Base-by-base conservation (phyloP, 2,797 vertebrate genomes). In the Danio choprae region DNA sequence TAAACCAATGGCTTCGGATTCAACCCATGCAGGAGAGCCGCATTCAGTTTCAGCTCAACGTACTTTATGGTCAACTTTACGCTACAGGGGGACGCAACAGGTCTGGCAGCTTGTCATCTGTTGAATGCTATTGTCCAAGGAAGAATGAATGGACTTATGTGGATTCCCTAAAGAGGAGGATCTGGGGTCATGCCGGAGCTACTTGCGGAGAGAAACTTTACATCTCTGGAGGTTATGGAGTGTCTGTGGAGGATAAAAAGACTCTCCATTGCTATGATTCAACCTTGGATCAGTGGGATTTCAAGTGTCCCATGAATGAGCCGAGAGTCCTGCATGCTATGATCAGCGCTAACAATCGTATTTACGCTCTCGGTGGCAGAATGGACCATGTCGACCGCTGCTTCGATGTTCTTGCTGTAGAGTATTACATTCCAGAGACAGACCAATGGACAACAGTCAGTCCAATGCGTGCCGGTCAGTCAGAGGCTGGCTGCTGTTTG, bases 341-440 rank as follows among this genome's bases (percentile, higher is more conserved):
- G 98, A 95, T 97, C 44, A 92, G 94, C 0, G 87, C 93, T 0
- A 87, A 82, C 0, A 82, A 91, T 8, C 92, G 95, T 11, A 90
- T 99, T 22, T 99, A 99, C 0, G 95, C 95, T 0, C 90, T 99
- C 1, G 98, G 98, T 0, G 98, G 98, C 9, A 95, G 98, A 80
- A 97, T 99, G 96, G 98, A 99, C 91, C 97, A 99, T 0, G 96
- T 97, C 36, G 98, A 99, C 84, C 96, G 96, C 4, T 99, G 98
- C 79, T 99, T 99, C 0, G 97, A 99, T 0, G 96, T 99, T 44
- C 88, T 99, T 59, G 96, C 96, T 0, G 96, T 96, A 3, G 98
- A 99, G 63, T 98, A 96, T 89, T 99, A 99, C 1, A 50, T 91
- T 41, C 96, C 97, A 0, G 96, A 98, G 77, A 91, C 90, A 0